These are phyloP conservation scores for Arothron firmamentum DNA, from an alignment of 2,113 vertebrate genomes.

Conservation along the genomic window DNA sequence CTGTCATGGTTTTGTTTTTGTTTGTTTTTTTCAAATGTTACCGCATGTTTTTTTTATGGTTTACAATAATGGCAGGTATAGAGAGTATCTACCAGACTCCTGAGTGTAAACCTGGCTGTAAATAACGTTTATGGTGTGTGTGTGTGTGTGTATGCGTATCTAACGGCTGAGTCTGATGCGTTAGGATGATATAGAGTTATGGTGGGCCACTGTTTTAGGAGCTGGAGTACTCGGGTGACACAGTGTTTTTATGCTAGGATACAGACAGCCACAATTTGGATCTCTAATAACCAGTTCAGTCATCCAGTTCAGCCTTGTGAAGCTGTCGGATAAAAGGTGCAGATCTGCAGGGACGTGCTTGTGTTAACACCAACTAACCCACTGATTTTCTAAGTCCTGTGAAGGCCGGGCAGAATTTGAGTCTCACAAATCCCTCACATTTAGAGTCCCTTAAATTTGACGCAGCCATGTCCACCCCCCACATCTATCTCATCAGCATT, in stretches of 20 bases:
- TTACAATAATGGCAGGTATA: no score
- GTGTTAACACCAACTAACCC: not conserved
- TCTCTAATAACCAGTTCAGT: not conserved
- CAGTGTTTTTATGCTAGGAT: no score
- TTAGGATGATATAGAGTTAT: no score
- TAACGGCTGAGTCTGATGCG: no score
- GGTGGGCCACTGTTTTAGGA: no score
- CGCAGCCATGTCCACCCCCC: not conserved
- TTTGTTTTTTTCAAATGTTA: no score
- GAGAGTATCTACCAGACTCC: no score
- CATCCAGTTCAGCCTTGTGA: not conserved
- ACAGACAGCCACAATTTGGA: no score
- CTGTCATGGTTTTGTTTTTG: no score
- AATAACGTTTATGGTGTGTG: not conserved
- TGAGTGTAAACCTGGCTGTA: not conserved
- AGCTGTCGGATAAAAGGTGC: not conserved
- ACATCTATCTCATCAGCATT: slow-evolving; percentile 43
- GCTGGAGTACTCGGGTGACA: no score
- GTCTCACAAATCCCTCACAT: not conserved
- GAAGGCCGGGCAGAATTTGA: not conserved
- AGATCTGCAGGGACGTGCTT: not conserved
- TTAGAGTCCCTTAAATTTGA: not conserved
- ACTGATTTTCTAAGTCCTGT: no score
- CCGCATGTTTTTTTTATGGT: no score
- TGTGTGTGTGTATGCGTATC: not conserved